These are phyloP conservation scores for Euleptes europaea DNA, from an alignment of 2,113 vertebrate genomes.

Conservation along the genomic window DNA sequence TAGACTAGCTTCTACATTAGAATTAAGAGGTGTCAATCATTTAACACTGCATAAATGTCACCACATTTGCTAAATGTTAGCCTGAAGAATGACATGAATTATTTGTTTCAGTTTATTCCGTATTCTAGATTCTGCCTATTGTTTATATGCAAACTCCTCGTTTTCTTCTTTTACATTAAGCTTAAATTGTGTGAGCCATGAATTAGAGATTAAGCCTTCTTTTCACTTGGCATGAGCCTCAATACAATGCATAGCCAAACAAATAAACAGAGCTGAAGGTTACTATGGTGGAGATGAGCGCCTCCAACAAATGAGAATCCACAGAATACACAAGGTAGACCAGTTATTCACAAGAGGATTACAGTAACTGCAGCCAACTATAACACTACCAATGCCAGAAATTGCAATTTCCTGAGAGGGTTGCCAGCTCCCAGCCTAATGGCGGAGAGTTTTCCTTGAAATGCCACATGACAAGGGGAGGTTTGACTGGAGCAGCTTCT, in stretches of 20 bases:
- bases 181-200: constrained; percentile 11
- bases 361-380: background rate
- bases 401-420: background rate
- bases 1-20: constrained; percentile 40
- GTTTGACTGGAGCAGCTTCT: background rate
- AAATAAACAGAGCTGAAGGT: background rate
- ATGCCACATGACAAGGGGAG: background rate
- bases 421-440: background rate
- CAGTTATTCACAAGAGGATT: background rate
- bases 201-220: background rate
- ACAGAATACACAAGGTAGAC: constrained; percentile 8
- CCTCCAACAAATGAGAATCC: constrained; percentile 18
- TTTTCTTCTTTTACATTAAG: constrained; percentile 18
- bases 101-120: constrained; percentile 17
- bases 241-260: background rate
- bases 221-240: constrained; percentile 22
- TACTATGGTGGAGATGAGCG: background rate
- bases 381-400: constrained; percentile 17
- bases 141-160: background rate
- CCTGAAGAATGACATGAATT: constrained; percentile 29
- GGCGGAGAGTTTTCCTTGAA: background rate
- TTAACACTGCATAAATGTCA: constrained; percentile 30
- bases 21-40: constrained; percentile 28
- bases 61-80: constrained; percentile 18
- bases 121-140: background rate